Evolutionary conservation across 1,140 invertebrate genomes (phyloP).

Genomic region (Drosophila nasuta): DNA sequence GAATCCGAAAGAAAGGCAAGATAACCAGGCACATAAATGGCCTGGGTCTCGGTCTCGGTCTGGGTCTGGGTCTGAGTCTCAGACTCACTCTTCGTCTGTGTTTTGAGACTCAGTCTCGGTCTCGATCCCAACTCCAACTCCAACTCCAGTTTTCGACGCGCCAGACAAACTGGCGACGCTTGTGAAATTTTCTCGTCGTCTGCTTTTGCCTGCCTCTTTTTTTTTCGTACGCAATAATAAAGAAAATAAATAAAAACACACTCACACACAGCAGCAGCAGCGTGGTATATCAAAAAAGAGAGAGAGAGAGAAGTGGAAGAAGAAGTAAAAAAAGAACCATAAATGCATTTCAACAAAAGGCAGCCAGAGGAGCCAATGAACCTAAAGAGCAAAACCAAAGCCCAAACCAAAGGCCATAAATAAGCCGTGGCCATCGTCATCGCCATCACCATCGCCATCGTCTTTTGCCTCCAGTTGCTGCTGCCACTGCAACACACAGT

Average conservation of each 20-base stretch:
- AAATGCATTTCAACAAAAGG: constrained; percentile 78
- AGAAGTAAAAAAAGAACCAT: constrained; percentile 52
- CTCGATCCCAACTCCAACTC: constrained; percentile 27
- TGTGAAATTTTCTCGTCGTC: constrained; percentile 73
- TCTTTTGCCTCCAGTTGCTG: not conserved
- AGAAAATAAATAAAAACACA: constrained; percentile 74
- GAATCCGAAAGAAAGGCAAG: constrained; percentile 51
- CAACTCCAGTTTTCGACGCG: constrained; percentile 37
- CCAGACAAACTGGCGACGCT: constrained; percentile 83
- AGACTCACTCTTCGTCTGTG: too few species aligned
- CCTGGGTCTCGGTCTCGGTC: constrained; percentile 16
- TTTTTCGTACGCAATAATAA: constrained; percentile 76
- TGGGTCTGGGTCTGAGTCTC: constrained; percentile 13
- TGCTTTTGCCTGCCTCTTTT: constrained; percentile 54
- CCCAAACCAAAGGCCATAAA: constrained; percentile 78
- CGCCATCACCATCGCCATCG: not conserved
- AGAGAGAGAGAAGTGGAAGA: constrained; percentile 13
- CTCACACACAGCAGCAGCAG: constrained; percentile 19
- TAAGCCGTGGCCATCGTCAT: constrained; percentile 55
- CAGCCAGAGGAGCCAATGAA: constrained; percentile 75
- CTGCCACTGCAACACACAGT: not conserved
- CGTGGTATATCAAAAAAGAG: not conserved
- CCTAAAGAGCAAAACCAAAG: constrained; percentile 70
- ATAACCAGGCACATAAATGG: constrained; percentile 62
- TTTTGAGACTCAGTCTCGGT: constrained; percentile 20